Percentiles rank a stretch among this genome's conserved stretches.
Evolutionary conservation across 2,888 invertebrate genomes (phyloP).

Genomic region (Zygaena filipendulae): DNA sequence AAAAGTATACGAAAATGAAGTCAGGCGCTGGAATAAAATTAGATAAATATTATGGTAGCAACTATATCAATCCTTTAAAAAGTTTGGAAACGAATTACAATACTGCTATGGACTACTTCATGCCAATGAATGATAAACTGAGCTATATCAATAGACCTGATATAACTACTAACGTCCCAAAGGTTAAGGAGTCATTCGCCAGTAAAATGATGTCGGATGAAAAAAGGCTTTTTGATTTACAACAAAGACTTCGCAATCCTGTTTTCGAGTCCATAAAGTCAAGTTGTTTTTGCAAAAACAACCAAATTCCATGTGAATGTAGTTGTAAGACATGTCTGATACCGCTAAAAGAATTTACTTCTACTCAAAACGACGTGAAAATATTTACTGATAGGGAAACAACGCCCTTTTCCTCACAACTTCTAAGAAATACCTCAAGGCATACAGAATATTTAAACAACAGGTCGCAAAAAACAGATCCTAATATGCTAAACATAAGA

Average conservation of each 20-base stretch:
- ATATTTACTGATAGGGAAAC: too few relatives aligned
- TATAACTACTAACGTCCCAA: constrained; percentile 15
- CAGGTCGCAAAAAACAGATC: constrained; percentile 1
- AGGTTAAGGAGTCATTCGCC: constrained; percentile 16
- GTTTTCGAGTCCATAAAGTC: constrained; percentile 23
- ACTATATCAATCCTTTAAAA: constrained; percentile 22
- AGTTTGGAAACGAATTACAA: constrained; percentile 21
- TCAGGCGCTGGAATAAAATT: constrained; percentile 21
- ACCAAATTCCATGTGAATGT: constrained; percentile 36
- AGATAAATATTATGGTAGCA: constrained; percentile 25
- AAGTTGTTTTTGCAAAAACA: constrained; percentile 37
- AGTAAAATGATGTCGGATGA: constrained; percentile 19
- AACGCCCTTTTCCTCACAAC: not conserved
- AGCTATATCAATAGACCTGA: constrained; percentile 24
- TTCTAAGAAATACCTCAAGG: not conserved
- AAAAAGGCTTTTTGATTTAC: constrained; percentile 21
- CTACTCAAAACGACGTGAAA: constrained; percentile 17
- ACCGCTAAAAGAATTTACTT: constrained; percentile 19
- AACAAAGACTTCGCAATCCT: constrained; percentile 19
- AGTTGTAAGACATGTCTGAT: constrained; percentile 40
- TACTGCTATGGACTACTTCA: constrained; percentile 34
- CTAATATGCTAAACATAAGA: constrained; percentile 36
- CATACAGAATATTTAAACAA: not conserved
- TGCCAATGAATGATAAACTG: constrained; percentile 27
- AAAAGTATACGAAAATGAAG: constrained; percentile 34